These are phyloP conservation scores for Tetramorium parvispinum DNA, from an alignment of 1,140 invertebrate genomes.

Conservation along the genomic window DNA sequence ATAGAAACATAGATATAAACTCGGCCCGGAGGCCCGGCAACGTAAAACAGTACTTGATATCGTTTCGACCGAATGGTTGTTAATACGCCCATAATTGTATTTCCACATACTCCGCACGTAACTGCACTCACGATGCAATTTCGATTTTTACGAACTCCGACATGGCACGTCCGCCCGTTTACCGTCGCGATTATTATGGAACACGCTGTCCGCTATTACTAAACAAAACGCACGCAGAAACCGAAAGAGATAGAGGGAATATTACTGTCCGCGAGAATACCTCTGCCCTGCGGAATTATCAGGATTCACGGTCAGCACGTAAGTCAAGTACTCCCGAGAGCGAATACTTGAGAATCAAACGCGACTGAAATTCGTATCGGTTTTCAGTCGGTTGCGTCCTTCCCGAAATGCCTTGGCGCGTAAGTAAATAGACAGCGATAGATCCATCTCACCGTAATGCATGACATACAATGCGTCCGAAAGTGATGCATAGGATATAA, in stretches of 20 bases:
- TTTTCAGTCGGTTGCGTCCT: constrained; percentile 1
- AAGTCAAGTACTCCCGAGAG: not conserved
- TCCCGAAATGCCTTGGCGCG: constrained; percentile 4
- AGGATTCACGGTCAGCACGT: constrained; percentile 2
- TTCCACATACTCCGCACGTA: constrained; percentile 42
- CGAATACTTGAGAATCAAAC: not conserved
- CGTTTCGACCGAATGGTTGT: not conserved
- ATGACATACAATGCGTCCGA: constrained; percentile 51
- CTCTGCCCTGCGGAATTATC: not conserved
- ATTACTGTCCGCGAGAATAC: not conserved
- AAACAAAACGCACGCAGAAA: constrained; percentile 35
- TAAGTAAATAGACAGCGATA: constrained; percentile 34
- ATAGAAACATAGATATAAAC: not conserved
- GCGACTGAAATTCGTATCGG: constrained; percentile 39
- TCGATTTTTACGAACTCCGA: constrained; percentile 46
- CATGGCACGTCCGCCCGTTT: constrained; percentile 48
- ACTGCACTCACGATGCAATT: constrained; percentile 39
- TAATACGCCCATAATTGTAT: constrained; percentile 5
- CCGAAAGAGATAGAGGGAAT: not conserved
- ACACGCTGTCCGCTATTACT: constrained; percentile 27
- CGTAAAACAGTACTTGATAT: not conserved
- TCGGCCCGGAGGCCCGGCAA: not conserved
- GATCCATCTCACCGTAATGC: constrained; percentile 22
- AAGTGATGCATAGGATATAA: constrained; percentile 51
- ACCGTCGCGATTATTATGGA: constrained; percentile 54